Evolutionary conservation across 2,113 vertebrate species (phyloP).

Genomic region (Galbula dea): DNA sequence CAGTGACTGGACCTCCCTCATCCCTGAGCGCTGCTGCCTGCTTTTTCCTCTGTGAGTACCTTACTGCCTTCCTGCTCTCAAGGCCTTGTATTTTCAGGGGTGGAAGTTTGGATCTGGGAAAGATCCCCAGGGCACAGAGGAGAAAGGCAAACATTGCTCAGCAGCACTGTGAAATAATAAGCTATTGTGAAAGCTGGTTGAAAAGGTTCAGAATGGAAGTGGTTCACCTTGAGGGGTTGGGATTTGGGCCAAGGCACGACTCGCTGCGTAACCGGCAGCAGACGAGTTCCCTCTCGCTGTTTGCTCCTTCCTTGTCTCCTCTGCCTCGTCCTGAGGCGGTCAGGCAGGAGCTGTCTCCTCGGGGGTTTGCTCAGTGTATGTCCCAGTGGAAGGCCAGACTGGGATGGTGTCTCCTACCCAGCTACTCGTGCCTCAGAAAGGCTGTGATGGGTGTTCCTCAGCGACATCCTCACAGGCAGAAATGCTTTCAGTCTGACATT

Average conservation of each 20-base stretch:
- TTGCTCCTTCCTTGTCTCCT: not conserved
- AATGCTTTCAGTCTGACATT: not conserved
- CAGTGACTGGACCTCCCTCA: not conserved
- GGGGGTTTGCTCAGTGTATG: accelerated
- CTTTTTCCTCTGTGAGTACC: not conserved
- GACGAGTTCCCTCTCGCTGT: not conserved
- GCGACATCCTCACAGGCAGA: not conserved
- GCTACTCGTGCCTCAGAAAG: not conserved
- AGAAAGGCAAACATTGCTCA: conserved; percentile 48
- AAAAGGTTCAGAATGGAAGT: not conserved
- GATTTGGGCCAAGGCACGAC: conserved; percentile 3
- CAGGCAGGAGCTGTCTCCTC: not conserved
- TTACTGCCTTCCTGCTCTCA: conserved; percentile 22
- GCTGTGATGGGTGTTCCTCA: accelerated
- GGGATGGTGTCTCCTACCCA: not conserved
- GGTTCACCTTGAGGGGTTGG: conserved; percentile 42
- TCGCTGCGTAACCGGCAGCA: not conserved
- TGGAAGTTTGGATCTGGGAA: conserved; percentile 10
- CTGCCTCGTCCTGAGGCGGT: not conserved
- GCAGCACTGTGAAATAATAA: not conserved
- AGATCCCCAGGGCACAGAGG: not conserved
- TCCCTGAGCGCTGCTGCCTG: not conserved
- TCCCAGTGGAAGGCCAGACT: not conserved
- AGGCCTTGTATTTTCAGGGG: conserved; percentile 2
- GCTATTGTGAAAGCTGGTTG: conserved; percentile 14